A percentile compares a stretch with the other conserved stretches of the same genome.
These are phyloP conservation scores for Parauchenoglanis ngamensis DNA, from an alignment of 2,797 vertebrate species.

Conservation along the genomic window DNA sequence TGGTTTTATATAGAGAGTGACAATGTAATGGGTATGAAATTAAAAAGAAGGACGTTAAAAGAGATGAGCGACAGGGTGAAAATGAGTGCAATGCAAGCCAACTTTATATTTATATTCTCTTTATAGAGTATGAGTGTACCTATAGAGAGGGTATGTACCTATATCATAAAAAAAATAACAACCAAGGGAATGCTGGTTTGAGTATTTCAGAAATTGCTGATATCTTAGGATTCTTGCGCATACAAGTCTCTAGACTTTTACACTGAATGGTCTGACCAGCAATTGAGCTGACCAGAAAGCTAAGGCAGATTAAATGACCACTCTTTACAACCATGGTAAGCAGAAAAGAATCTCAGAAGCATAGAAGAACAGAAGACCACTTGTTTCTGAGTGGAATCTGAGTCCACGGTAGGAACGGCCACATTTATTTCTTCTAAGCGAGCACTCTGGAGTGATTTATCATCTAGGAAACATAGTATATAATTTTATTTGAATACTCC, in stretches of 20 bases:
- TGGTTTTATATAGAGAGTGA: neutral
- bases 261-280: neutral
- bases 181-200: neutral
- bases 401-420: neutral
- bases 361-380: neutral
- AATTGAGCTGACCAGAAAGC: neutral
- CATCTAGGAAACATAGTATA: neutral
- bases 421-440: neutral
- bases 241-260: neutral
- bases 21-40: neutral
- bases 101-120: neutral
- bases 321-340: neutral
- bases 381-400: neutral
- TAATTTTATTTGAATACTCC: conserved; percentile 26
- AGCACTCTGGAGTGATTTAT: conserved; percentile 4
- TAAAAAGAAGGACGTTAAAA: neutral
- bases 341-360: neutral
- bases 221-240: neutral
- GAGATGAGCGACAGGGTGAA: neutral
- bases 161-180: neutral
- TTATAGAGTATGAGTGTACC: too few relatives aligned
- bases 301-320: neutral
- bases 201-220: neutral
- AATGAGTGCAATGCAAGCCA: neutral
- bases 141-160: neutral